These are phyloP conservation scores for Spodoptera littoralis DNA, from an alignment of 2,888 invertebrate genomes.

Conservation along the genomic window DNA sequence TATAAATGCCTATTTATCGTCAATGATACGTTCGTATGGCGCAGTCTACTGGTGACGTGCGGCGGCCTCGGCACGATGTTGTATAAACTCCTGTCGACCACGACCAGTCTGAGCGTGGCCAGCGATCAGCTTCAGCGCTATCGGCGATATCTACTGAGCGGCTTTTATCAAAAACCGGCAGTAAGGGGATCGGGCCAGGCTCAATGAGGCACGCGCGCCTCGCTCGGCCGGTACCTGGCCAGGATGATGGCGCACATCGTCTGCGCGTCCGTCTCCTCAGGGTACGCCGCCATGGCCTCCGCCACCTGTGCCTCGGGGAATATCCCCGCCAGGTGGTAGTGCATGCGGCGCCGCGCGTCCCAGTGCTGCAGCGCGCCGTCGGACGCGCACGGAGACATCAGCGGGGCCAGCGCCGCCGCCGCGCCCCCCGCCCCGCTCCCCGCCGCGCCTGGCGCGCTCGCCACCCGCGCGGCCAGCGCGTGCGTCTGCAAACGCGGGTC, in stretches of 20 bases:
- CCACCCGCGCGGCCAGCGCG: conserved; percentile 91
- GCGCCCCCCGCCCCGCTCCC: conserved; percentile 91
- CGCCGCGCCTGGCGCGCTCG: conserved; percentile 90
- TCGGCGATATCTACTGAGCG: conserved; percentile 66
- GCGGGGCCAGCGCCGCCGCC: conserved; percentile 73
- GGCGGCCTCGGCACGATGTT: conserved; percentile 10
- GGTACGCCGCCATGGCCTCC: conserved; percentile 95
- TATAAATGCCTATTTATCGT: conserved; percentile 65
- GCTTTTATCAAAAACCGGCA: conserved; percentile 77
- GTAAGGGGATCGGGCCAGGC: conserved; percentile 62
- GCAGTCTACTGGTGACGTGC: conserved; percentile 12
- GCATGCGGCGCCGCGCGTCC: conserved; percentile 93
- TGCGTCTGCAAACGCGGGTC: conserved; percentile 90
- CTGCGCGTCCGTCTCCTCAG: conserved; percentile 96
- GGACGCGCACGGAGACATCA: conserved; percentile 75
- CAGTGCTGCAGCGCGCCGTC: conserved; percentile 84
- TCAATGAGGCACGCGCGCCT: conserved; percentile 73
- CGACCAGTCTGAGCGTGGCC: conserved; percentile 14
- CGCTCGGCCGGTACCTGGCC: conserved; percentile 90
- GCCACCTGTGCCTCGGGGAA: conserved; percentile 97
- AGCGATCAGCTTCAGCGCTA: conserved; percentile 43
- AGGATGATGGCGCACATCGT: conserved; percentile 96
- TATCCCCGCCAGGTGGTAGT: conserved; percentile 96
- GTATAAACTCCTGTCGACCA: conserved; percentile 15
- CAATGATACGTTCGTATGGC: conserved; percentile 22